Evolutionary conservation across 2,797 vertebrate species (phyloP), one percentile per base, ranked within the genome.

Genomic region (Sternotherus odoratus): DNA sequence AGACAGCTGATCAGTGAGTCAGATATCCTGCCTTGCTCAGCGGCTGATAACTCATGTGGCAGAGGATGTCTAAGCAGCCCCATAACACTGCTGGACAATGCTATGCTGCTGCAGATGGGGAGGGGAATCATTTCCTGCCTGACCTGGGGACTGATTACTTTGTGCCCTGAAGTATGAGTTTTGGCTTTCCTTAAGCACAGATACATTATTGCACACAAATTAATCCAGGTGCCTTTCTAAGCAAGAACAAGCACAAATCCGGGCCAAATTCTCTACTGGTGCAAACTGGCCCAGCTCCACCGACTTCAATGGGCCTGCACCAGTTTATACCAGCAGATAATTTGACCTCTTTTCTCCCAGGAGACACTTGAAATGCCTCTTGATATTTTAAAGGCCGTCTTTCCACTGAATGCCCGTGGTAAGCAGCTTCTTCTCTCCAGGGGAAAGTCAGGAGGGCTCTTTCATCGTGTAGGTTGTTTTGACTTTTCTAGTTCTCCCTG

Each of bases 401-500:
- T 88, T 63, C 49, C 53, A 17, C 74, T 43, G 60, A 49, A 56
- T 66, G 74, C 87, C 24, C 15, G 80, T 63, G 24, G 4, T 60
- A 49, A 12, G 6, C 43, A 1, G 1, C 46, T 28, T 46, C 21
- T 49, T 69, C 79, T 79, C 81, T 46, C 63, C 54, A 1, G 12
- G 12, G 33, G 88, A 91, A 66, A 72, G 77, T 66, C 74, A 93
- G 93, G 36, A 90, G 75, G 15, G 2, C 83, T 94, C 88, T 80
- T 66, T 75, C 57, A 79, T 51, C 77, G 77, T 85, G 50, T 72
- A 85, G 91, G 89, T 91, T 94, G 80, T 95, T 95, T 95, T 91
- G 86, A 72, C 88, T 94, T 89, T 88, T 90, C 90, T 91, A 91
- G 82, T 60, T 86, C 92, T 94, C 92, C 92, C 82, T 8, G 26